Evolutionary conservation across 2,797 vertebrate species (phyloP).

Genomic region (Oryzias dopingdopingensis): DNA sequence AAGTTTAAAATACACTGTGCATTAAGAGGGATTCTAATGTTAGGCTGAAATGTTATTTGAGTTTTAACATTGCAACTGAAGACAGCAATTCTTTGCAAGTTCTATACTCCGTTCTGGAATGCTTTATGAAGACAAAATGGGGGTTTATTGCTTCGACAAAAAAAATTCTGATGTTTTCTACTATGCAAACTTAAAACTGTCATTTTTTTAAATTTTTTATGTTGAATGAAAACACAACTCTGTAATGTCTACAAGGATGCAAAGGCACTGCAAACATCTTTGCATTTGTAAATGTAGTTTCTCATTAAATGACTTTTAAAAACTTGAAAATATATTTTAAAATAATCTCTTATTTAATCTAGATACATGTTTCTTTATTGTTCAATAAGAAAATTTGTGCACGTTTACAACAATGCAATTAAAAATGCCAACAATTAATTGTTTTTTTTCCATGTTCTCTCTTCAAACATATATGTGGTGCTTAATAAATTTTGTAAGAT

Average conservation of each 20-base stretch:
- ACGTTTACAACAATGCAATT: constrained; percentile 34
- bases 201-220: neutral
- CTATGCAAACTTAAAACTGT: constrained; percentile 11
- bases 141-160: constrained; percentile 40
- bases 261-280: constrained; percentile 25
- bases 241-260: constrained; percentile 23
- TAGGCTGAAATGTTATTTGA: constrained; percentile 70
- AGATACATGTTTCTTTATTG: constrained; percentile 47
- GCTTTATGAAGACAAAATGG: constrained; percentile 38
- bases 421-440: constrained; percentile 38
- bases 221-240: constrained; percentile 18
- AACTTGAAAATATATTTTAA: constrained; percentile 59
- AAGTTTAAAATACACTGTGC: constrained; percentile 72
- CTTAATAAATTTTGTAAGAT: too few species aligned
- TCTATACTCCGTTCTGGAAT: constrained; percentile 47
- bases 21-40: constrained; percentile 68
- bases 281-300: constrained; percentile 41
- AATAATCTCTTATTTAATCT: constrained; percentile 63
- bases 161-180: constrained; percentile 35
- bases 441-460: neutral
- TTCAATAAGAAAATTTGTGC: constrained; percentile 47
- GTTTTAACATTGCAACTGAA: constrained; percentile 63
- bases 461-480: too few species aligned
- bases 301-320: constrained; percentile 30
- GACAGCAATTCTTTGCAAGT: constrained; percentile 54